Base-by-base conservation (phyloP, 2,888 invertebrate species). In the Steromphala cineraria region DNA sequence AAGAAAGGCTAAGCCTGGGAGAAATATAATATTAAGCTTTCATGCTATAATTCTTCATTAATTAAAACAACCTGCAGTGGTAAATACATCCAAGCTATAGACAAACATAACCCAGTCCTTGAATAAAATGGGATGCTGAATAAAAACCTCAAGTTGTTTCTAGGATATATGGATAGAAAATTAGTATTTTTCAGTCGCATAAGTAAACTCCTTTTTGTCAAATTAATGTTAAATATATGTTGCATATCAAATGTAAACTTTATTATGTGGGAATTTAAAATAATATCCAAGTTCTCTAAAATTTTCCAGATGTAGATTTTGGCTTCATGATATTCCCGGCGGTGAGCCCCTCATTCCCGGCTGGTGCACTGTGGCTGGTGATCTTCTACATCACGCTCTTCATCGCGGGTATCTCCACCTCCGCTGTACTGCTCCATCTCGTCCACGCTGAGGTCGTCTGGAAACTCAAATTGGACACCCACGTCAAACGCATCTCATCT, bases 271-370 rank as follows among this genome's bases (percentile, higher is more conserved):
- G n/a, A 56, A 1, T 56, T 24, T 24, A 7, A 56, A 56, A 7
- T 10, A 4, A 31, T 56, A 31, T 24, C n/a, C 24, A 24, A 75
- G 15, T 2, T 2, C 2, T 4, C 36, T 8, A 7, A 62, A 40
- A 3, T 10, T 53, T 81, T 56, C 67, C 88, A 89, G 90, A 88
- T 74, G 83, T 88, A 74, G 91, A 91, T 62, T 81, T 90, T 13
- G 89, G 87, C 7, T 91, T 87, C 81, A 85, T 86, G 24, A 80
- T 90, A 19, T 82, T 89, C 71, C 90, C 90, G 4, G 86, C 88
- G 10, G 85, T 89, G 21, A 80, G 88, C n/a, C 79, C 85, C n/a
- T 80, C 83, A 21, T 83, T 89, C n/a, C 83, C 87, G 13, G 81
- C 86, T 40, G 84, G 89, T 0, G 79, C 84, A 10, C 78, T 88